Evolutionary conservation across 1,140 invertebrate genomes (phyloP).

Genomic region (Daktulosphaira vitifoliae): DNA sequence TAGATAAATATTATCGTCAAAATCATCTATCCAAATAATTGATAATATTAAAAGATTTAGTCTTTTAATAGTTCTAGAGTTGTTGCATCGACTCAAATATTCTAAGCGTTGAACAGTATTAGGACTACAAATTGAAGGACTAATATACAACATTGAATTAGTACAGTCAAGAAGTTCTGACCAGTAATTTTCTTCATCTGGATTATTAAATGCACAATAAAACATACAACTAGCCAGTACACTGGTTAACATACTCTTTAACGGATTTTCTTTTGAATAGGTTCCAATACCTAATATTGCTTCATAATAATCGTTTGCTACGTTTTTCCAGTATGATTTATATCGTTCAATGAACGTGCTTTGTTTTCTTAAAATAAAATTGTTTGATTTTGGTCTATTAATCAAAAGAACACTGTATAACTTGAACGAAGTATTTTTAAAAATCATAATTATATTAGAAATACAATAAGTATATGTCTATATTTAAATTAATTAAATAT

Average conservation of each 20-base stretch:
- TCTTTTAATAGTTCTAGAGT: conserved; percentile 56
- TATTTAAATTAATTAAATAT: too few relatives aligned
- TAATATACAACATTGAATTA: conserved; percentile 58
- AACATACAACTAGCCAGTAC: conserved; percentile 38
- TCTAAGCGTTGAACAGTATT: conserved; percentile 55
- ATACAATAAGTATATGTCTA: too few relatives aligned
- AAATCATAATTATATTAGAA: too few relatives aligned
- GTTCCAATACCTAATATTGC: conserved; percentile 49
- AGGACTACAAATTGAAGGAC: conserved; percentile 56
- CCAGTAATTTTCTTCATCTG: conserved; percentile 54
- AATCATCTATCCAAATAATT: conserved; percentile 64
- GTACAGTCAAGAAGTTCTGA: conserved; percentile 50
- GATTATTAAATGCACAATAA: conserved; percentile 52
- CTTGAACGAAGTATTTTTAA: too few relatives aligned
- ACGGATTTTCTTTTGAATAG: conserved; percentile 51
- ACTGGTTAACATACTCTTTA: conserved; percentile 46
- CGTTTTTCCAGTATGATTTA: conserved; percentile 54
- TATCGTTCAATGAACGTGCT: conserved; percentile 56
- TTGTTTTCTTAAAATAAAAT: too few relatives aligned
- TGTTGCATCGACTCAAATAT: conserved; percentile 53
- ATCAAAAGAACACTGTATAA: too few relatives aligned
- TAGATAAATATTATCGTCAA: conserved; percentile 53
- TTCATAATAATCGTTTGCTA: conserved; percentile 53
- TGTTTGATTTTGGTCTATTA: too few relatives aligned
- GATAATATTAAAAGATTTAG: conserved; percentile 61